Evolutionary conservation across 2,797 vertebrate genomes (phyloP).

Genomic region (Chelon labrosus): DNA sequence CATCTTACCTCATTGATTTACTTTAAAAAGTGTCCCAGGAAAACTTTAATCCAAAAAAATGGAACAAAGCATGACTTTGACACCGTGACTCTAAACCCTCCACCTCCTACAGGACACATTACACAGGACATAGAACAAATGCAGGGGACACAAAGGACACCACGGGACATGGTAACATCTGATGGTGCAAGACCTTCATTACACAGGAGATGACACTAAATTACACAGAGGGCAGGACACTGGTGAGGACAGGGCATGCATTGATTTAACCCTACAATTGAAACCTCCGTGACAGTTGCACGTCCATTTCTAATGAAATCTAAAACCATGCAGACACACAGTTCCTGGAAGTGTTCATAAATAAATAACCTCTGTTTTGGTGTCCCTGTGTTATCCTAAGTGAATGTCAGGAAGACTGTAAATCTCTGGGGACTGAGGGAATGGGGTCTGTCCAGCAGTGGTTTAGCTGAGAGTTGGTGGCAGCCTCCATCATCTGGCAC

Average conservation of each 20-base stretch:
- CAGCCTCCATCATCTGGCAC: constrained; percentile 79
- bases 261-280: constrained; percentile 67
- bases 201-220: constrained; percentile 70
- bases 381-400: constrained; percentile 77
- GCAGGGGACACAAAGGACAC: constrained; percentile 50
- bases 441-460: constrained; percentile 72
- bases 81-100: constrained; percentile 20
- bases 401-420: constrained; percentile 79
- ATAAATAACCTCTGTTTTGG: constrained; percentile 86
- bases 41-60: background rate
- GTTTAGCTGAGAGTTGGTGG: constrained; percentile 69
- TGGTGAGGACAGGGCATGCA: constrained; percentile 55
- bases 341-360: constrained; percentile 84
- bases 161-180: constrained; percentile 45
- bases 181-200: constrained; percentile 59
- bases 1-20: background rate
- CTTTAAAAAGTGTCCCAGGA: background rate
- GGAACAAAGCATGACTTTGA: constrained; percentile 13
- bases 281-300: constrained; percentile 67
- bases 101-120: constrained; percentile 33
- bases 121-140: constrained; percentile 56
- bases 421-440: constrained; percentile 71
- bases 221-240: constrained; percentile 57
- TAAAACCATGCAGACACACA: constrained; percentile 66
- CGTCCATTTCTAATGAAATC: constrained; percentile 77